phyloP scores from a whole-genome alignment of 2,797 vertebrate genomes.

The Hippoglossus hippoglossus region DNA sequence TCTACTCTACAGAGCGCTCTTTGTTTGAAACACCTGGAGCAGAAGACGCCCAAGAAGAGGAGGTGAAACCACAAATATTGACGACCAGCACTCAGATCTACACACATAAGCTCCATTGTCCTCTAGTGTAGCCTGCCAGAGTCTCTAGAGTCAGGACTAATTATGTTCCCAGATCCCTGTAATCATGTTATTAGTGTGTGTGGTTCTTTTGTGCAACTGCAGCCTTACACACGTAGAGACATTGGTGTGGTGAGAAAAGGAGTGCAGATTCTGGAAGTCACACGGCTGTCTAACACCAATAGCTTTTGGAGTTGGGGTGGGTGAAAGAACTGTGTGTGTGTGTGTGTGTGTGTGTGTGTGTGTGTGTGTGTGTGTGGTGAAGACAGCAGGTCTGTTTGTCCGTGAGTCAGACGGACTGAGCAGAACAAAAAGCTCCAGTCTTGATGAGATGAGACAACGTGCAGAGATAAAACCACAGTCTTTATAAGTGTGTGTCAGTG shows the following conservation, averaged over 20 bases:
- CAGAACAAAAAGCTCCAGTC: too few relatives aligned
- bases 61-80: constrained; percentile 10
- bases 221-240: background rate
- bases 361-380: background rate
- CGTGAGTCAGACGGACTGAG: too few relatives aligned
- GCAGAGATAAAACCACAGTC: too few relatives aligned
- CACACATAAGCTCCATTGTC: constrained; percentile 45
- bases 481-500: too few relatives aligned
- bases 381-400: too few relatives aligned
- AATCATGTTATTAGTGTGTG: constrained; percentile 39
- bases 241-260: constrained; percentile 1
- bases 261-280: background rate
- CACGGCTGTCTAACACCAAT: constrained; percentile 16
- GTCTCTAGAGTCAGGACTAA: constrained; percentile 17
- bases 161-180: constrained; percentile 39
- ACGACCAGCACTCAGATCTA: background rate
- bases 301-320: background rate
- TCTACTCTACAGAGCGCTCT: constrained; percentile 26
- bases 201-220: background rate
- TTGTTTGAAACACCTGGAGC: constrained; percentile 48
- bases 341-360: background rate
- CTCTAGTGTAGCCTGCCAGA: constrained; percentile 4
- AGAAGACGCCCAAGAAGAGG: background rate
- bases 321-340: background rate
- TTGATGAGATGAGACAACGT: too few relatives aligned